Evolutionary conservation across 2,888 invertebrate species (phyloP).

Genomic region (Chrysodeixis includens): DNA sequence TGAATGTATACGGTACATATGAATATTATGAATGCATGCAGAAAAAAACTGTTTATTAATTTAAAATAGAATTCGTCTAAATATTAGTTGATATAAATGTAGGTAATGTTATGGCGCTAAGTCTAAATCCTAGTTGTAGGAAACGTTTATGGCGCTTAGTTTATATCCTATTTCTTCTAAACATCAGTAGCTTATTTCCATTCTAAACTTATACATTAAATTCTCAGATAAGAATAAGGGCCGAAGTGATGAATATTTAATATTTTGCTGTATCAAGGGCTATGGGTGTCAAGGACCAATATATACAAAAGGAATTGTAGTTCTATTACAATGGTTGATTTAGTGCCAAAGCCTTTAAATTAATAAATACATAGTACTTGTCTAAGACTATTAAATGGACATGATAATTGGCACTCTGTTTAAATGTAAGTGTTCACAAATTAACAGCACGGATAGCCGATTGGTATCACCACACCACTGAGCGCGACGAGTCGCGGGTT

Average conservation of each 20-base stretch:
- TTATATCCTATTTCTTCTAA: neutral
- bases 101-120: no score
- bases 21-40: no score
- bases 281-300: slow-evolving; percentile 5
- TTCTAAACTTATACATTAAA: neutral
- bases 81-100: no score
- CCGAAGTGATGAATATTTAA: neutral
- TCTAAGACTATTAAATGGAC: neutral
- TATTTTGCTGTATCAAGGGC: neutral
- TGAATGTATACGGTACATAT: no score
- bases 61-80: no score
- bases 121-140: no score
- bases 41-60: no score
- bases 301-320: slow-evolving; percentile 8
- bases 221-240: neutral
- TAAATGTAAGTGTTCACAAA: neutral
- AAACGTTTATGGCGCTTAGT: neutral
- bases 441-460: no score
- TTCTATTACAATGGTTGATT: slow-evolving; percentile 1
- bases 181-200: neutral
- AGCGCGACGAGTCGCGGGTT: no score
- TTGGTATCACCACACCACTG: no score
- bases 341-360: neutral
- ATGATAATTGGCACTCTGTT: neutral
- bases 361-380: neutral